These are phyloP conservation scores for Neoaliturus tenellus DNA, from an alignment of 2,888 invertebrate genomes.

Conservation along the genomic window DNA sequence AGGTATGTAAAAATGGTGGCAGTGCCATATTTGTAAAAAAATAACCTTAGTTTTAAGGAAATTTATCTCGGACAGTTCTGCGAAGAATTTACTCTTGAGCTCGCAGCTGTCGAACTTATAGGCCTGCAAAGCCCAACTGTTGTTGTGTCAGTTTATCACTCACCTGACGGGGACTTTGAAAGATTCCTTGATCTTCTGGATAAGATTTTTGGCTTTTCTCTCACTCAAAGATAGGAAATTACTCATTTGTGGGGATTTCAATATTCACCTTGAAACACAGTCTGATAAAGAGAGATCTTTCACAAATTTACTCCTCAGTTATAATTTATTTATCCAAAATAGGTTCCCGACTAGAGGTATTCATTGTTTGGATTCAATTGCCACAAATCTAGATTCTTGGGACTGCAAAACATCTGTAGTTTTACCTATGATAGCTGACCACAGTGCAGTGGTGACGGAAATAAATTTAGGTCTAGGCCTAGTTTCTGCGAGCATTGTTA, in stretches of 20 bases:
- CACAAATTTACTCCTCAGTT: background rate
- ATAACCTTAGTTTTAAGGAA: background rate
- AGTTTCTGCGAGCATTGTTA: background rate
- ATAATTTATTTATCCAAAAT: background rate
- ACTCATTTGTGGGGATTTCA: background rate
- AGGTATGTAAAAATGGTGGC: background rate
- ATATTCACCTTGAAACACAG: background rate
- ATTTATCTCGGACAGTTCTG: background rate
- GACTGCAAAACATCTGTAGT: background rate
- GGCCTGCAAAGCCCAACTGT: background rate
- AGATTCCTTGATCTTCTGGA: background rate
- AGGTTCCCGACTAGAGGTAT: background rate
- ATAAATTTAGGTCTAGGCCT: background rate
- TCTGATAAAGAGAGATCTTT: background rate
- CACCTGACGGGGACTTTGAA: background rate
- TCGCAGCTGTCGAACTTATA: background rate
- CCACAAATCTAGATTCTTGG: constrained; percentile 18
- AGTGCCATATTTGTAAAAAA: background rate
- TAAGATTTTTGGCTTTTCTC: background rate
- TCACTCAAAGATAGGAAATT: background rate
- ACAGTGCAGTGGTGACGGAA: background rate
- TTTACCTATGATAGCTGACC: constrained; percentile 25
- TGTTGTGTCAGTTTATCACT: background rate
- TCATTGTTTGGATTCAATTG: background rate
- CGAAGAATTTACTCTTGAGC: background rate